Evolutionary conservation across 2,797 vertebrate genomes (phyloP).

Genomic region (Trachops cirrhosus): DNA sequence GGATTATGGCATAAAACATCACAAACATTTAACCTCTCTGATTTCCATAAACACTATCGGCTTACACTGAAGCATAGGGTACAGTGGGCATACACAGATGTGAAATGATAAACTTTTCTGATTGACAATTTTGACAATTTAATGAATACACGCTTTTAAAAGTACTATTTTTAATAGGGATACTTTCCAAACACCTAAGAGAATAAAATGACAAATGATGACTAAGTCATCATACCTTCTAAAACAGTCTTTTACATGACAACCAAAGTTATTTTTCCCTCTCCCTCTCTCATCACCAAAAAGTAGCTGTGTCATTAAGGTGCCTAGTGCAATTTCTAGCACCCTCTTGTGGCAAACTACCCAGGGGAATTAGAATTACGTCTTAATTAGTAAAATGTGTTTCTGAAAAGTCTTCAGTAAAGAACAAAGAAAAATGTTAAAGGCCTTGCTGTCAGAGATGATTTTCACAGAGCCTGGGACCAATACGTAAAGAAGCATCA

Average conservation of each 20-base stretch:
- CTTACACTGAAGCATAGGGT: not conserved
- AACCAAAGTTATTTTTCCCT: not conserved
- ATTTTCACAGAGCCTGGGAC: not conserved
- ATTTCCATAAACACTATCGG: not conserved
- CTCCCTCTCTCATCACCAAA: not conserved
- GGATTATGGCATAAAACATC: not conserved
- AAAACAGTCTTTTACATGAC: slow-evolving; percentile 39
- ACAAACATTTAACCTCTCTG: slow-evolving; percentile 10
- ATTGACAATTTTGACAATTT: slow-evolving; percentile 46
- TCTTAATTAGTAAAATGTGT: slow-evolving; percentile 8
- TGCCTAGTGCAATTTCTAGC: not conserved
- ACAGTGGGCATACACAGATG: not conserved
- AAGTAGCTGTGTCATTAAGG: slow-evolving; percentile 36
- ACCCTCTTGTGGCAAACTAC: slow-evolving; percentile 43
- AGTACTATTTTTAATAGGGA: slow-evolving; percentile 45
- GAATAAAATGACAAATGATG: slow-evolving; percentile 61
- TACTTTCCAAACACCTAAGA: slow-evolving; percentile 47
- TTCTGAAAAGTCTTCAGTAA: not conserved
- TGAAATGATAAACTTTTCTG: not conserved
- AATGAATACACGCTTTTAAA: slow-evolving; percentile 32
- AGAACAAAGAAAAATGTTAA: not conserved
- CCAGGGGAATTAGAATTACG: not conserved
- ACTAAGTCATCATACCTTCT: slow-evolving; percentile 46
- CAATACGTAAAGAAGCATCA: not conserved
- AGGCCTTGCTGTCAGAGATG: not conserved